These are phyloP conservation scores for Rissa tridactyla DNA, from an alignment of 2,113 vertebrate species.

Conservation along the genomic window DNA sequence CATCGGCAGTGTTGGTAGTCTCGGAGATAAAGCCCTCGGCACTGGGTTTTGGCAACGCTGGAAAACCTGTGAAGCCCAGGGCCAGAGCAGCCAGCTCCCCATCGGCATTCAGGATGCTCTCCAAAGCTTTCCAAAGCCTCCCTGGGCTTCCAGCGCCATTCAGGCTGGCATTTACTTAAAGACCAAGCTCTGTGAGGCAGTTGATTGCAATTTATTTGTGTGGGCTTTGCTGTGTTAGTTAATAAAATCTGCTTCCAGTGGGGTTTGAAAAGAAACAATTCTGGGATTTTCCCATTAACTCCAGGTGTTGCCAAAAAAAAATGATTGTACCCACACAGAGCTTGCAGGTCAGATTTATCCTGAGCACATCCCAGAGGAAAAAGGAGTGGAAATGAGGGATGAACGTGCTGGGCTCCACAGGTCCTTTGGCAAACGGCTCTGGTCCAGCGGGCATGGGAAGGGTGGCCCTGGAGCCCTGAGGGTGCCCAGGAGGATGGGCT, in stretches of 20 bases:
- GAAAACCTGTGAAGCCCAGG: too few relatives aligned
- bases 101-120: neutral
- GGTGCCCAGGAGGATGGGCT: neutral
- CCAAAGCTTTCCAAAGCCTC: neutral
- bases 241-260: neutral
- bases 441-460: neutral
- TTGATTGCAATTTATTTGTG: neutral
- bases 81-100: neutral
- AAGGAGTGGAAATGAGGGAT: neutral
- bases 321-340: neutral
- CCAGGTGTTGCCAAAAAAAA: neutral
- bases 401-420: neutral
- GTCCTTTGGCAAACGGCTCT: neutral
- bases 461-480: neutral
- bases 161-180: neutral
- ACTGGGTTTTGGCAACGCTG: neutral
- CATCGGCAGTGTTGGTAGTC: neutral
- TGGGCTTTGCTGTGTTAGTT: neutral
- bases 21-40: neutral
- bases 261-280: neutral
- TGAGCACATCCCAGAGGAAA: fast-evolving
- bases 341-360: neutral
- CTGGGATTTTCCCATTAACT: neutral
- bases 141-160: neutral
- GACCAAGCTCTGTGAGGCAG: neutral